These are phyloP conservation scores for Centropus bengalensis DNA, from an alignment of 2,113 vertebrate species.

Conservation along the genomic window DNA sequence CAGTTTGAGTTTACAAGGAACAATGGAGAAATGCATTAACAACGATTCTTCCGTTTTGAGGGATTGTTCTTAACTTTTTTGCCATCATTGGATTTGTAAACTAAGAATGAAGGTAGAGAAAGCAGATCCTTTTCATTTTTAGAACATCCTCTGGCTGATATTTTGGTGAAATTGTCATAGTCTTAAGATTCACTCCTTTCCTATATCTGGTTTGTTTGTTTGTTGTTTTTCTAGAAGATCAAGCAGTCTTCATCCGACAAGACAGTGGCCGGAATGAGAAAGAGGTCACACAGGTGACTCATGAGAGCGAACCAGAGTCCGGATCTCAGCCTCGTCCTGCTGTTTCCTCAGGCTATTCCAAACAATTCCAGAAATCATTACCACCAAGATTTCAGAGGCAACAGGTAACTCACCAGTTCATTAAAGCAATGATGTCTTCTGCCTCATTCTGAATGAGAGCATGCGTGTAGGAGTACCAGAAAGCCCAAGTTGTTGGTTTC, in stretches of 20 bases:
- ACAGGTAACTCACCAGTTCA: slow-evolving; percentile 80
- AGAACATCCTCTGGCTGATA: neutral
- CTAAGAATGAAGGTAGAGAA: neutral
- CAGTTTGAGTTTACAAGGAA: neutral
- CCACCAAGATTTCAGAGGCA: slow-evolving; percentile 97
- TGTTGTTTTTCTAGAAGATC: slow-evolving; percentile 61
- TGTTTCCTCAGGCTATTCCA: slow-evolving; percentile 93
- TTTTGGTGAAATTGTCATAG: neutral
- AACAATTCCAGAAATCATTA: slow-evolving; percentile 97
- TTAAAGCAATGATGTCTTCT: neutral
- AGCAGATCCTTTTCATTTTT: neutral
- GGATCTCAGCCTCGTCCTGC: slow-evolving; percentile 89
- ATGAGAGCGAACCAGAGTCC: slow-evolving; percentile 86
- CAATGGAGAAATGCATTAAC: neutral
- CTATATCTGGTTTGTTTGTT: neutral
- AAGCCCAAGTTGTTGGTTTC: neutral
- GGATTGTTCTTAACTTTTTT: neutral
- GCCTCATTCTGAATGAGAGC: neutral
- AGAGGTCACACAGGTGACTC: slow-evolving; percentile 70
- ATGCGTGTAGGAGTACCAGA: neutral
- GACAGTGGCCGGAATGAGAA: slow-evolving; percentile 79
- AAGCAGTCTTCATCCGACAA: slow-evolving; percentile 70
- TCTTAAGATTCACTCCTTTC: neutral
- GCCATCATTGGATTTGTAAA: neutral
- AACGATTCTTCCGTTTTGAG: neutral